Base-by-base conservation (phyloP, 1,140 invertebrate genomes). In the Dreissena polymorpha region DNA sequence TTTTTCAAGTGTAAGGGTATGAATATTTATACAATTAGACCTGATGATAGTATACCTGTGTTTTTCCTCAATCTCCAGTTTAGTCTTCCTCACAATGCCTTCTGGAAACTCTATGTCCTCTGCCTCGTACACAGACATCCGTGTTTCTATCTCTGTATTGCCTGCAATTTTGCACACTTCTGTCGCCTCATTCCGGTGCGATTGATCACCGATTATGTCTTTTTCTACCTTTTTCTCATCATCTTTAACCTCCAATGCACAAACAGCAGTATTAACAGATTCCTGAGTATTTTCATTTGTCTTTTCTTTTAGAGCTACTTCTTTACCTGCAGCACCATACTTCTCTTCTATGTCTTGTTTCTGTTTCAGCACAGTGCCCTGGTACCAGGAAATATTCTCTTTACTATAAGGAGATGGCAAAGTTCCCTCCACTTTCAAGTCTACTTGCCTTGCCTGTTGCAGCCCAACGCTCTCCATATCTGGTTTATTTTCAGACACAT, bases 41-140 rank as follows among this genome's bases (percentile, higher is more conserved):
- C 6, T 60, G 6, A 60, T 2, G 21, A 3, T 60, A 60, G 16
- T n/a, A 23, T 83, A 91, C 91, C 81, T 88, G 60, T 90, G 86
- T 82, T 87, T 88, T 27, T 91, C 85, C 77, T 96, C 96, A 7
- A 96, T 91, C 88, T 96, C 95, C 83, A 95, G 95, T 85, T 95
- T 96, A 5, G 96, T 96, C 81, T 95, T 86, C 57, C 71, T 80
- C 21, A 92, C 92, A 51, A 89, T 88, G 29, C 91, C 91, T 13
- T 87, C 85, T 13, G 86, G 86, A 18, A 91, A 70, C 12, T 79
- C 75, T 50, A 92, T 92, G 68, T 92, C 90, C 71, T 92, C 92
- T 50, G 79, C 85, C 63, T 91, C 89, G 83, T 92, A 92, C 25
- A 91, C 87, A n/a, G 89, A 89, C 49, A 76, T 60, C 13, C 83